These are phyloP conservation scores for Rhea pennata DNA, from an alignment of 2,113 vertebrate species.

Conservation along the genomic window DNA sequence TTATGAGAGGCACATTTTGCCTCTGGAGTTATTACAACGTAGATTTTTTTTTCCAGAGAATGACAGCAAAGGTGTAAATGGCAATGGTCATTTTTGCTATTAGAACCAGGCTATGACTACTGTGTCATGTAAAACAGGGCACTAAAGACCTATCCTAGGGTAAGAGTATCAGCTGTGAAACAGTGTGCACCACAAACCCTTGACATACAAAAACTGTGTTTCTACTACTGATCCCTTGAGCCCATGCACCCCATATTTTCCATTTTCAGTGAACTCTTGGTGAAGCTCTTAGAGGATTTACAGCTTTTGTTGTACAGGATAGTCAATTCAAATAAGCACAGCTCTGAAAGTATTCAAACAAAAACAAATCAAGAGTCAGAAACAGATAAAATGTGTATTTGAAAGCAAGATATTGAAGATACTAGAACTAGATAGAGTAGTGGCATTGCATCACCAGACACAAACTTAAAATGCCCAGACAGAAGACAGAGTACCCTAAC, in stretches of 20 bases:
- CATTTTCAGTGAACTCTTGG: background rate
- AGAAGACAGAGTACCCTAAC: background rate
- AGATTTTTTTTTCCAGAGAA: background rate
- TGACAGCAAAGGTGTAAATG: background rate
- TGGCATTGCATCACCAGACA: background rate
- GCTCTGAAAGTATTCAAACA: background rate
- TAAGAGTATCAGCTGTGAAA: background rate
- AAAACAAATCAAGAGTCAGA: background rate
- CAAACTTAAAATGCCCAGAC: background rate
- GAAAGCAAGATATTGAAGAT: background rate
- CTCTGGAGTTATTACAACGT: background rate
- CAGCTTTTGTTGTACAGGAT: background rate
- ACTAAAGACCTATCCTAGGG: background rate
- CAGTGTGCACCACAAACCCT: background rate
- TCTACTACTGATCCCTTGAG: background rate
- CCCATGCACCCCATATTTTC: background rate
- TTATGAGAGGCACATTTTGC: background rate
- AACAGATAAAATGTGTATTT: background rate
- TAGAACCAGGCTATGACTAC: background rate
- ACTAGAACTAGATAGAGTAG: background rate
- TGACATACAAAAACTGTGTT: background rate
- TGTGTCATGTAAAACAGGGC: background rate
- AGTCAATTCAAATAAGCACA: background rate
- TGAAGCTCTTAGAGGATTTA: slow-evolving; percentile 3
- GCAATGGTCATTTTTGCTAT: background rate